These are phyloP conservation scores for Beris chalybata DNA, from an alignment of 2,888 invertebrate genomes.

Conservation along the genomic window DNA sequence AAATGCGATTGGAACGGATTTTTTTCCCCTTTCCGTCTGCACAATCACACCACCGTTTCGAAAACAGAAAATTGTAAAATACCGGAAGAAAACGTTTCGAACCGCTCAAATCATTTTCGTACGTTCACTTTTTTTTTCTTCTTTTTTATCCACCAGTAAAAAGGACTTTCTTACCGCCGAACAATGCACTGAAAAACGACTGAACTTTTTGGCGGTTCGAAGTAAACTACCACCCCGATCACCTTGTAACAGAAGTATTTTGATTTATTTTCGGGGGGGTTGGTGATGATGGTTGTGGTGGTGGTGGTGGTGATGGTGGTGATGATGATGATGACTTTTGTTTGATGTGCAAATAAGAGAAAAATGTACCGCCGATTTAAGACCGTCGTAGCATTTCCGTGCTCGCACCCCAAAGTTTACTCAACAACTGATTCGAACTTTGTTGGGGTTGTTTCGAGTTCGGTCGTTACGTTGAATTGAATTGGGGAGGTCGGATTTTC, in stretches of 20 bases:
- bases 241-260: constrained; percentile 19
- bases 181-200: constrained; percentile 15
- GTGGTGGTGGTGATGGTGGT: constrained; percentile 19
- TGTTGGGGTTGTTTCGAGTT: constrained; percentile 11
- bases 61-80: too few species aligned
- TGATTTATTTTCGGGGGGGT: constrained; percentile 11
- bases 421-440: constrained; percentile 37
- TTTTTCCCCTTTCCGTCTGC: too few species aligned
- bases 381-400: constrained; percentile 33
- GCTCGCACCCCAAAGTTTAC: constrained; percentile 38
- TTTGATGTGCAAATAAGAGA: constrained; percentile 22
- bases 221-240: constrained; percentile 23
- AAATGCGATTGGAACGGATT: too few species aligned
- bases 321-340: constrained; percentile 22
- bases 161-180: constrained; percentile 20
- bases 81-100: too few species aligned
- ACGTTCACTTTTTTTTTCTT: constrained; percentile 1
- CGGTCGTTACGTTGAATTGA: background rate
- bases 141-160: constrained; percentile 9
- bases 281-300: constrained; percentile 14
- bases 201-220: constrained; percentile 31
- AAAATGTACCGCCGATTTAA: constrained; percentile 26
- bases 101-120: constrained; percentile 15
- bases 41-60: too few species aligned
- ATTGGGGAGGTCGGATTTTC: constrained; percentile 7